Evolutionary conservation across 1,140 invertebrate species (phyloP), one percentile per base, ranked within the genome.

Genomic region (Pinna nobilis): DNA sequence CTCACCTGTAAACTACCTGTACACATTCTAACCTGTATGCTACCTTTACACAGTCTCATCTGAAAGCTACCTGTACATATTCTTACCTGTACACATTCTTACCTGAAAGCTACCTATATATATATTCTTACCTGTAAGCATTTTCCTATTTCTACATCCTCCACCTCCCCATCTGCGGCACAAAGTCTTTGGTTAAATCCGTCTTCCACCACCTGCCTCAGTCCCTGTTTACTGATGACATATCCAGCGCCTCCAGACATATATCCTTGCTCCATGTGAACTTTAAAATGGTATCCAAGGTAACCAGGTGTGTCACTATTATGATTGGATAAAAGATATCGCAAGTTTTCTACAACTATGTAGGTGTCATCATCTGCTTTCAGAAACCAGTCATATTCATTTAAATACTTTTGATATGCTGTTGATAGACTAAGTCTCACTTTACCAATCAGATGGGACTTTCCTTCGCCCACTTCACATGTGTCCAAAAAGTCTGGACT

Each of bases 331-430:
- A 98, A 85, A 93, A 98, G 94, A 84, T 95, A 96, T 44, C 96
- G 91, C 49, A 98, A 89, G 88, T 98, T 98, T 87, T 98, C 96
- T 9, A 98, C 92, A 59, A 98, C 92, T 32, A 96, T 94, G 87
- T 96, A 97, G 25, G 94, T 95, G 86, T 85, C 84, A 66, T 84
- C 85, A 67, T 85, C 86, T 23, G 82, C 80, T 64, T 85, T 85
- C 2, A 86, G 20, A 59, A 86, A 70, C 76, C 79, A 86, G 63
- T 86, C 84, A 61, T 74, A 81, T n/a, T 83, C 67, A 41, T 82
- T 64, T 15, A 71, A 23, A 33, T 75, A 75, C 2, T 70, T 39
- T 47, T 74, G 30, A 73, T 81, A 77, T 2, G 78, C 32, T 32
- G 53, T 37, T 30, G 59, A 55, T 33, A 74, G 73, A n/a, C 66